Evolutionary conservation across 1,140 invertebrate species (phyloP), one percentile per base, ranked within the genome.

Genomic region (Euura saliciscinereae): DNA sequence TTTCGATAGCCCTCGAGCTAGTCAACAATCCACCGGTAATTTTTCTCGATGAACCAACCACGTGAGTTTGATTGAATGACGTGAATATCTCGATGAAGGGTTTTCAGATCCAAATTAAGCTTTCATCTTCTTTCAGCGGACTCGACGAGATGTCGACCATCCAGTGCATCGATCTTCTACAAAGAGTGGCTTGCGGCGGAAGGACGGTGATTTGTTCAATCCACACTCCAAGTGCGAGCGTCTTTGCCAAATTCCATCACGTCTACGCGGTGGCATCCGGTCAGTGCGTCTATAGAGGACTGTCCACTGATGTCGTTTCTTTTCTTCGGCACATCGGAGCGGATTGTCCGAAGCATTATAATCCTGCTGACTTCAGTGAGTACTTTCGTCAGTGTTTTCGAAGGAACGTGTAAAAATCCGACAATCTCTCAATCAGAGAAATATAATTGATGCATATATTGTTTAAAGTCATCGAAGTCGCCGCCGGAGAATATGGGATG

Each of bases 1-100:
- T 99, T 5, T 96, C 95, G 0, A 97, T 99, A 46, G 97, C 97
- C 6, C 83, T 98, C 43, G 97, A 99, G 87, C 89, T 99, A 8
- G 89, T 99, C 11, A 97, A 98, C 85, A 98, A 99, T 86, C 98
- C 98, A n/a, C 95, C 97, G 2, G 92, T 99, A 2, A 89, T 96
- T 73, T 95, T 96, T 80, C 83, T 96, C 4, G 94, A 96, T 79
- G 94, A 96, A 83, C 94, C 94, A 1, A 96, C 94, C 2, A 95
- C 93, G 94, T 95, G 87, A 92, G 90, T 88, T 11, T 28, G 28
- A 28, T 28, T 28, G 28, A 28, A 28, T 28, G 28, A 28, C 28
- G 11, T 69, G 45, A 66, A 45, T 4, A 28, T 28, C 28, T 28
- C 28, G 0, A 28, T 28, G 28, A 28, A 28, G 28, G 28, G 28